phyloP scores from a whole-genome alignment of 2,797 vertebrate species.

The Lagodon rhomboides region DNA sequence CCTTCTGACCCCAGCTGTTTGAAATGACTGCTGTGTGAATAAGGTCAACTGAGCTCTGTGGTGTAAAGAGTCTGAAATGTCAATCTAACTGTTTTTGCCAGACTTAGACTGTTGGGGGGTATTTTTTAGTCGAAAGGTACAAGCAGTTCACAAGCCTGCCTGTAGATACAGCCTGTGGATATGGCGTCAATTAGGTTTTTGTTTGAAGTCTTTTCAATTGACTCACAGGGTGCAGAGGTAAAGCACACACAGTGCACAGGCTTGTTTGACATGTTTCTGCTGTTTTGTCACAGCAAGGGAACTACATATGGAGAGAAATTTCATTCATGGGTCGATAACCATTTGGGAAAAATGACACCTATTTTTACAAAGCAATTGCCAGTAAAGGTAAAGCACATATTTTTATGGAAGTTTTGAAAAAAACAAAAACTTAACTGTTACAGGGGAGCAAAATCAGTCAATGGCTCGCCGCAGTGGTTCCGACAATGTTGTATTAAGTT shows the following conservation, averaged over 20 bases:
- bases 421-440: no score
- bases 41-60: constrained; percentile 57
- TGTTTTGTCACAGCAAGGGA: constrained; percentile 49
- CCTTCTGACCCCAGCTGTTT: constrained; percentile 48
- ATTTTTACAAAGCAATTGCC: background rate
- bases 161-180: constrained; percentile 71
- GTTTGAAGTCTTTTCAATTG: constrained; percentile 68
- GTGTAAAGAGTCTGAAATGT: constrained; percentile 63
- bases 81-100: constrained; percentile 65
- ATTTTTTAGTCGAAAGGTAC: constrained; percentile 59
- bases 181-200: constrained; percentile 63
- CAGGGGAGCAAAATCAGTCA: no score
- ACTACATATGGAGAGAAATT: constrained; percentile 28
- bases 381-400: background rate
- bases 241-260: constrained; percentile 38
- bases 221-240: constrained; percentile 58
- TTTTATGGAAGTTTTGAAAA: background rate
- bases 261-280: constrained; percentile 64
- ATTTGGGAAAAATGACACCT: background rate
- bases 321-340: constrained; percentile 27
- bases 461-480: no score
- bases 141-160: constrained; percentile 62
- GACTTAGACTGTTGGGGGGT: constrained; percentile 52
- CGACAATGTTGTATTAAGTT: no score
- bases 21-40: constrained; percentile 62